Base-by-base conservation (phyloP, 2,113 vertebrate genomes). In the Sorex fumeus region DNA sequence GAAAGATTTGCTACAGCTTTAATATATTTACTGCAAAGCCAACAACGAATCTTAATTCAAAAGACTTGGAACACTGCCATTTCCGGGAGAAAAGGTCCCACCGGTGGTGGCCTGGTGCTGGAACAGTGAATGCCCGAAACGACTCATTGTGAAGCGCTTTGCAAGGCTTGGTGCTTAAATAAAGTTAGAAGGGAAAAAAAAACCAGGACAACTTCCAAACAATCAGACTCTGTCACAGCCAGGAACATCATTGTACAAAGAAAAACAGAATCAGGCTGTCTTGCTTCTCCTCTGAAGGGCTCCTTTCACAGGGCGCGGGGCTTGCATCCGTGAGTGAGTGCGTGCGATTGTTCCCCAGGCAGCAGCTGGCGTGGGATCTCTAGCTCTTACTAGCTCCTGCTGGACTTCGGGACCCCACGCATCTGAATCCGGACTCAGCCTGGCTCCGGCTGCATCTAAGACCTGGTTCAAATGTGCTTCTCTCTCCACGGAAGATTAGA, bases 181-280 rank as follows among this genome's bases (percentile, higher is more conserved):
- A 53, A 53, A 15, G 53, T 15, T 53, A 53, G 3, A 13, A 53
- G 18, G 18, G 18, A 53, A 4, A 53, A 53, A 66, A 84, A 91
- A 93, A 83, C 66, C 47, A 74, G 64, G 13, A 53, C 78, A 28
- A 91, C 85, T 84, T 88, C 40, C 67, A 80, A 91, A 94, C 34
- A 89, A 80, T 80, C 69, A 43, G 32, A n/a, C 78, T 78, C 93
- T 94, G 60, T 80, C 69, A 92, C 30, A 84, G 19, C 36, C 88
- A 94, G 93, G 66, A 91, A 93, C 57, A 70, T 45, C 77, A 84
- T 23, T 82, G 32, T 53, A 43, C 21, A 92, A 90, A 92, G 62
- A 82, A 11, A 92, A 69, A 85, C 78, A 92, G 83, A 85, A 45
- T 11, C 53, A 57, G 21, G 34, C 3, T 36, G 36, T 79, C 76